A percentile compares a stretch with the other conserved stretches of the same genome.
Conservation (phyloP, 2,888 invertebrate species). For the Cosmopolites sordidus region DNA sequence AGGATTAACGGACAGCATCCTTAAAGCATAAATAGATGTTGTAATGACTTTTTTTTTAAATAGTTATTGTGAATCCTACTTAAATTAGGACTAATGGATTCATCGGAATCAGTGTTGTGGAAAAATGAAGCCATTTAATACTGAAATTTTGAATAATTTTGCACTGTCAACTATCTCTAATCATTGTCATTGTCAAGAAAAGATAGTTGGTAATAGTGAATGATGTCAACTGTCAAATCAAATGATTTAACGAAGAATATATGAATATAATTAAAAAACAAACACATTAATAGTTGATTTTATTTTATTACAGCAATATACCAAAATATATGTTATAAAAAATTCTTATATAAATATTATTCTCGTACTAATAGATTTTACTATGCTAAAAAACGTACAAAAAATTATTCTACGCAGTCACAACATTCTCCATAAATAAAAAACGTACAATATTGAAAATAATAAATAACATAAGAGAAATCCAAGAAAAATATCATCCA, state of each 20-base stretch:
- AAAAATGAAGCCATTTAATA: conserved; percentile 29
- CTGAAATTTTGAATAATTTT: conserved; percentile 30
- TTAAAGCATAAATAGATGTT: conserved; percentile 17
- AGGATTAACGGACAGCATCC: conserved; percentile 29
- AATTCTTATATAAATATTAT: neutral
- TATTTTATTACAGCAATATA: conserved; percentile 4
- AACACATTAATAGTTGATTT: neutral
- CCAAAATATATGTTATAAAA: conserved; percentile 1
- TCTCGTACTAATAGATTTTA: neutral
- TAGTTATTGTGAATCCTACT: conserved; percentile 2
- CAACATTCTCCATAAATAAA: conserved; percentile 20
- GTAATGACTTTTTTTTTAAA: neutral
- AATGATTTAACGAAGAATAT: neutral
- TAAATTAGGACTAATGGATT: conserved; percentile 16
- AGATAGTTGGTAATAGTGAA: neutral
- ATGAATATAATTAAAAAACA: neutral
- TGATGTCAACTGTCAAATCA: neutral
- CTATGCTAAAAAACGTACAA: conserved; percentile 16
- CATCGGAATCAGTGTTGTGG: conserved; percentile 11
- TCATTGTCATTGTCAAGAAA: neutral
- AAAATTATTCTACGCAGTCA: conserved; percentile 21
- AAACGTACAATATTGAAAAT: conserved; percentile 5
- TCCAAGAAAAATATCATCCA: neutral
- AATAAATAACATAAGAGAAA: conserved; percentile 3
- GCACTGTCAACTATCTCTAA: neutral